Base-by-base conservation (phyloP, 2,113 vertebrate species). In the Larimichthys polyactis region DNA sequence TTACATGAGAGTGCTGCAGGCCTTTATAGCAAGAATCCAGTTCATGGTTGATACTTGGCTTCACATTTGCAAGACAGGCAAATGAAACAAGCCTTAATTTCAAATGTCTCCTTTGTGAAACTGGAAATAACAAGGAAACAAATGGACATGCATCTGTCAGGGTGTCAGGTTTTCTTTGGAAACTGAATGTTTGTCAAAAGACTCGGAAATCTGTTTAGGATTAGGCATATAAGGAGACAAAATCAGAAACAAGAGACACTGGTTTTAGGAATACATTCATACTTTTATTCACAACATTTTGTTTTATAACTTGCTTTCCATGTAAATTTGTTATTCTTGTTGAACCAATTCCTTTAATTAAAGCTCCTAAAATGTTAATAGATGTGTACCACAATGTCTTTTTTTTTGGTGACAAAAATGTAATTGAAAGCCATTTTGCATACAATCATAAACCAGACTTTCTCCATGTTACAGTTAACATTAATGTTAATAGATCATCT, bases 1-100 rank as follows among this genome's bases (percentile, higher is more conserved):
- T 70, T 67, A n/a, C 32, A 40, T 60, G 54, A 71, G 24, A 43
- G 22, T 48, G 70, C 66, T 75, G 58, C 27, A 43, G 54, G 36
- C 9, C 17, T 40, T 14, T 22, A 32, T 40, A 68, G 29, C 40
- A 46, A n/a, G 60, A 40, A 48, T 68, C 55, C 29, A 12, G 58
- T 40, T 70, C 22, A 44, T 27, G 14, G 51, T 43, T 51, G 54
- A 74, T 75, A 54, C 58, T 62, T 68, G 49, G 29, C 66, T 62
- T 78, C 46, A 55, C 22, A 46, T 27, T 27, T n/a, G 43, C 49
- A 64, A 44, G 24, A 29, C 36, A 44, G 36, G n/a, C 40, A 27
- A 48, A 71, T 44, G 1, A 19, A 68, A 78, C 44, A 46, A 12
- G 17, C 9, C 12, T 27, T 24, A 16, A 20, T 49, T 27, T 24